These are phyloP conservation scores for Cossypha polioptera DNA, from an alignment of 2,797 vertebrate species.

Conservation along the genomic window DNA sequence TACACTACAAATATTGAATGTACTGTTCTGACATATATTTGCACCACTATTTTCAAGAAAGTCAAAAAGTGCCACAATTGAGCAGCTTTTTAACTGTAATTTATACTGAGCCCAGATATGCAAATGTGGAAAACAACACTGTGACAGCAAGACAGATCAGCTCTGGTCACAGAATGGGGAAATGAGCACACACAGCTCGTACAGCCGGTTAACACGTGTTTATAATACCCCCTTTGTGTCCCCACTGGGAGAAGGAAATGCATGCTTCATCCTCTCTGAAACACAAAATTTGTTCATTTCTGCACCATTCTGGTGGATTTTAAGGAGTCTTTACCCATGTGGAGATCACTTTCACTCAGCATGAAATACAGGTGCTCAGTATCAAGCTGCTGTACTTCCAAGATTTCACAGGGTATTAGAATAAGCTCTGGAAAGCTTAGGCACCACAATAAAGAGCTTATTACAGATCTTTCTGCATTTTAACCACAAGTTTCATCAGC, in stretches of 20 bases:
- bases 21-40: not conserved
- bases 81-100: not conserved
- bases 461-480: not conserved
- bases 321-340: not conserved
- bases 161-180: not conserved
- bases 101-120: not conserved
- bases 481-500: not conserved
- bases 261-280: not conserved
- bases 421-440: not conserved
- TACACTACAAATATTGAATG: not conserved
- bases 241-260: not conserved
- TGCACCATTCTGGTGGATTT: not conserved
- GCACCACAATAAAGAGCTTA: not conserved
- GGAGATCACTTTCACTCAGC: not conserved
- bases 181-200: not conserved
- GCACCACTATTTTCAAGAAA: not conserved
- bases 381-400: not conserved
- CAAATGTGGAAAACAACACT: constrained; percentile 1
- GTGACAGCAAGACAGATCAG: not conserved
- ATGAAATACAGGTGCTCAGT: not conserved
- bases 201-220: not conserved
- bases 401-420: not conserved
- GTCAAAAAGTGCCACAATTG: not conserved
- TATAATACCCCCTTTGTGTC: constrained; percentile 13
- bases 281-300: not conserved